A percentile compares a stretch with the other conserved stretches of the same genome.
Evolutionary conservation across 2,888 invertebrate genomes (phyloP).

Genomic region (Pycnomerus fuliginosus): DNA sequence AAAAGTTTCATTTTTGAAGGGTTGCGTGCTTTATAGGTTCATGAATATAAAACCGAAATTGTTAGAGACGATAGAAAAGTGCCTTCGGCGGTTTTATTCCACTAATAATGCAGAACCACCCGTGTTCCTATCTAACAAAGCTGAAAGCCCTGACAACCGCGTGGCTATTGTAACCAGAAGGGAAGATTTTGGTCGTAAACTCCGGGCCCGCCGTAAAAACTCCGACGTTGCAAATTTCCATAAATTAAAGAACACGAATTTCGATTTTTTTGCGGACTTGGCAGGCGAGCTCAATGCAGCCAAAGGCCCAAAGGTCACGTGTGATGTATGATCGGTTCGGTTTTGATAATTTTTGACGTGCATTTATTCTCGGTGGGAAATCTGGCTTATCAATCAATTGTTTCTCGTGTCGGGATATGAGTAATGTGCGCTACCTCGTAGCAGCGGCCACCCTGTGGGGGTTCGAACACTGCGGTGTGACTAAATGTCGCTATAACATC

Average conservation of each 20-base stretch:
- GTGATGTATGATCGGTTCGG: slow-evolving; percentile 11
- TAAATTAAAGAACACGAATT: too few species aligned
- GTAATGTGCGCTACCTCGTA: slow-evolving; percentile 30
- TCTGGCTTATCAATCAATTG: slow-evolving; percentile 28
- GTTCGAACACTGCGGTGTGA: slow-evolving; percentile 28
- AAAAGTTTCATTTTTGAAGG: slow-evolving; percentile 13
- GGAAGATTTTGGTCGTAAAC: too few species aligned
- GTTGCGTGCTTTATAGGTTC: slow-evolving; percentile 30
- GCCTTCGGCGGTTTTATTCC: slow-evolving; percentile 9
- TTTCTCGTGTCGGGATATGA: slow-evolving; percentile 27
- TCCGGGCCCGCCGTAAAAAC: too few species aligned
- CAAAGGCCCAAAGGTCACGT: slow-evolving; percentile 3
- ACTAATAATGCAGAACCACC: not conserved
- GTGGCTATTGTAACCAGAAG: too few species aligned
- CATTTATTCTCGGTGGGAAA: slow-evolving; percentile 17
- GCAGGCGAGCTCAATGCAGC: not conserved
- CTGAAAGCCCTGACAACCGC: too few species aligned
- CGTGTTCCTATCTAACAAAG: not conserved
- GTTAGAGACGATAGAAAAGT: slow-evolving; percentile 25
- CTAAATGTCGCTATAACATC: slow-evolving; percentile 34
- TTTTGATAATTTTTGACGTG: slow-evolving; percentile 20
- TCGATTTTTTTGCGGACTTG: too few species aligned
- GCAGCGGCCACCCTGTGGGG: slow-evolving; percentile 24
- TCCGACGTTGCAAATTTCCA: too few species aligned
- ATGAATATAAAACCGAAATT: slow-evolving; percentile 28